Evolutionary conservation across 2,113 vertebrate genomes (phyloP).

Genomic region (Periophthalmodon schlosseri): DNA sequence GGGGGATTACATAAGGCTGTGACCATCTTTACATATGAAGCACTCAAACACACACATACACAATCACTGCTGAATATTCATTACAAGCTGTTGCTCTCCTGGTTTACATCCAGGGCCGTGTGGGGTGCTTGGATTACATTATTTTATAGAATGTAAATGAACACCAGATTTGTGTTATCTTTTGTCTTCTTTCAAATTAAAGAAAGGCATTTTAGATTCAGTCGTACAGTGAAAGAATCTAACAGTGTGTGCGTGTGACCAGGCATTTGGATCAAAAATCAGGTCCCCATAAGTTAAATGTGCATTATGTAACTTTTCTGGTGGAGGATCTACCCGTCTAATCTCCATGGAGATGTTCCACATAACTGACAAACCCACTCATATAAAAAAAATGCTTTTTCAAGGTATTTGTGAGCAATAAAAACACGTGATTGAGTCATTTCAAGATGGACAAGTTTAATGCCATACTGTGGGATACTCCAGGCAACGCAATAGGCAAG

Average conservation of each 20-base stretch:
- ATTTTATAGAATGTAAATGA: slow-evolving; percentile 33
- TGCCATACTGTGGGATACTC: no score
- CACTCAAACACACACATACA: slow-evolving; percentile 22
- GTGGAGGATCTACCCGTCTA: no score
- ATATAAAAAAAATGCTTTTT: no score
- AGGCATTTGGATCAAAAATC: no score
- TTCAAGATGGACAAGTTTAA: no score
- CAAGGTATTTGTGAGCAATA: no score
- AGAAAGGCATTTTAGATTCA: neutral
- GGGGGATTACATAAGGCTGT: slow-evolving; percentile 52
- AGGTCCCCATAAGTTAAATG: no score
- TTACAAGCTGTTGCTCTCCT: slow-evolving; percentile 63
- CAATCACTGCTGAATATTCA: slow-evolving; percentile 64
- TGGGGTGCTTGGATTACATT: slow-evolving; percentile 7
- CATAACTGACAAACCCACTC: no score
- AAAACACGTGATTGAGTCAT: no score
- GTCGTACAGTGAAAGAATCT: neutral
- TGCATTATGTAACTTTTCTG: no score
- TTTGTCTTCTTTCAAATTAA: slow-evolving; percentile 12
- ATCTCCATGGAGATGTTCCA: no score
- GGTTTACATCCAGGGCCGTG: slow-evolving; percentile 42
- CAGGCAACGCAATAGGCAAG: no score
- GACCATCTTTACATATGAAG: slow-evolving; percentile 40
- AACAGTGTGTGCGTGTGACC: neutral
- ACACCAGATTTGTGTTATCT: slow-evolving; percentile 22